A percentile compares a stretch with the other conserved stretches of the same genome.
Conservation (phyloP, 1,140 invertebrate species). For the Lordiphosa collinella region DNA sequence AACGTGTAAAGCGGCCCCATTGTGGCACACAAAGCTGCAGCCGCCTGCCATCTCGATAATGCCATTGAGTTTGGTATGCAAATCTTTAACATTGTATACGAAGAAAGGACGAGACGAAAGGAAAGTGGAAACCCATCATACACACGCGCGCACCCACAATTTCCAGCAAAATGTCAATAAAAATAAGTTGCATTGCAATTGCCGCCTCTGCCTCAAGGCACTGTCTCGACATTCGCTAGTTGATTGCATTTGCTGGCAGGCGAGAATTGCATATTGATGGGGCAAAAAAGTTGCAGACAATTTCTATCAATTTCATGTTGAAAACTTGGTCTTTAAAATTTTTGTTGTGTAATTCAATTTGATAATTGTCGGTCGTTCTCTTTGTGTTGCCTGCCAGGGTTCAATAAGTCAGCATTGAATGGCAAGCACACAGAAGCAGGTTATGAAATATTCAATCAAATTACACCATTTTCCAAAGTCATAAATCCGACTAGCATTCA, state of each 20-base stretch:
- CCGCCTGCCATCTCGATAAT: not conserved
- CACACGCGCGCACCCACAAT: not conserved
- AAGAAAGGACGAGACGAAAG: not conserved
- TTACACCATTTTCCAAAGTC: constrained; percentile 47
- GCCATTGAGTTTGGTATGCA: constrained; percentile 34
- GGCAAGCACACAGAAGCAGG: constrained; percentile 6
- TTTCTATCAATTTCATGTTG: too few relatives aligned
- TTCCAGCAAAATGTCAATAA: constrained; percentile 47
- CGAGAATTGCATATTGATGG: constrained; percentile 44
- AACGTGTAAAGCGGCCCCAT: not conserved
- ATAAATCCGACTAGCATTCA: constrained; percentile 39
- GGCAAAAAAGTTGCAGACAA: constrained; percentile 12
- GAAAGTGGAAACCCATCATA: not conserved
- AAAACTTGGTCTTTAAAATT: constrained; percentile 1
- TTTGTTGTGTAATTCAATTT: not conserved
- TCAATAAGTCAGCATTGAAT: not conserved
- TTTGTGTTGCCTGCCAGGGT: not conserved
- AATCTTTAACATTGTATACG: constrained; percentile 33
- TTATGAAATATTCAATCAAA: constrained; percentile 64
- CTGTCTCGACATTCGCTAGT: constrained; percentile 3
- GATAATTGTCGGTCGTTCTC: not conserved
- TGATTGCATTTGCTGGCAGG: constrained; percentile 50
- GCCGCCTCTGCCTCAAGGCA: not conserved
- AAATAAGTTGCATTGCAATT: constrained; percentile 52
- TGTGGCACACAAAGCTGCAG: not conserved